These are phyloP conservation scores for Boloria selene DNA, from an alignment of 2,888 invertebrate species.

Conservation along the genomic window DNA sequence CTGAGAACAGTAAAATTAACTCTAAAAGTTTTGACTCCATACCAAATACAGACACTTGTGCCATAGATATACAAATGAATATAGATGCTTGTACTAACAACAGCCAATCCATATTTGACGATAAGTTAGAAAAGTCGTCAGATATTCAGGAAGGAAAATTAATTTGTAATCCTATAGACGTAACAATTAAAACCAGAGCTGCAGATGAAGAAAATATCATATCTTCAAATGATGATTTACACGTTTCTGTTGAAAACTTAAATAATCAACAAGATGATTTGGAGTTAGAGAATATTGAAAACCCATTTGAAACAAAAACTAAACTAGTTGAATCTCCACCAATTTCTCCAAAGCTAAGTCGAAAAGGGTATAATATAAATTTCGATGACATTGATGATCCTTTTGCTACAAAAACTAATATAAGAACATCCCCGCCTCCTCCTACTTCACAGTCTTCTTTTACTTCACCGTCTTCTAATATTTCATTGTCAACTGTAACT, in stretches of 20 bases:
- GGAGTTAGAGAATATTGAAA: slow-evolving; percentile 21
- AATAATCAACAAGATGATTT: slow-evolving; percentile 8
- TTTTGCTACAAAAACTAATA: slow-evolving; percentile 68
- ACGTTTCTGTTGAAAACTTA: slow-evolving; percentile 8
- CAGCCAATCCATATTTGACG: not conserved
- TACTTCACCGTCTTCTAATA: not conserved
- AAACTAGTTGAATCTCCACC: slow-evolving; percentile 49
- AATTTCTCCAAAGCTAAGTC: slow-evolving; percentile 59
- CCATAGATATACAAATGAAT: too few relatives aligned
- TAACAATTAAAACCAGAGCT: not conserved
- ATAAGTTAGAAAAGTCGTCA: not conserved
- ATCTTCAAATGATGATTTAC: slow-evolving; percentile 16
- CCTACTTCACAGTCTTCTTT: slow-evolving; percentile 18
- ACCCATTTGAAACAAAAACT: slow-evolving; percentile 41
- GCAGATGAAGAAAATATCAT: slow-evolving; percentile 14
- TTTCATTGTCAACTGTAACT: not conserved
- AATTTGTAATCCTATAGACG: too few relatives aligned
- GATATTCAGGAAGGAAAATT: too few relatives aligned
- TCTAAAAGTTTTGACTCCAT: too few relatives aligned
- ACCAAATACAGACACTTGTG: too few relatives aligned
- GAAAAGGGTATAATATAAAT: slow-evolving; percentile 69
- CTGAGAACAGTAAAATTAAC: too few relatives aligned
- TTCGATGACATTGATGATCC: slow-evolving; percentile 72
- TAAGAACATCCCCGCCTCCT: slow-evolving; percentile 59
- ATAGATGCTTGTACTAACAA: too few relatives aligned